Evolutionary conservation across 2,888 invertebrate species (phyloP).

Genomic region (Lypha dubia): DNA sequence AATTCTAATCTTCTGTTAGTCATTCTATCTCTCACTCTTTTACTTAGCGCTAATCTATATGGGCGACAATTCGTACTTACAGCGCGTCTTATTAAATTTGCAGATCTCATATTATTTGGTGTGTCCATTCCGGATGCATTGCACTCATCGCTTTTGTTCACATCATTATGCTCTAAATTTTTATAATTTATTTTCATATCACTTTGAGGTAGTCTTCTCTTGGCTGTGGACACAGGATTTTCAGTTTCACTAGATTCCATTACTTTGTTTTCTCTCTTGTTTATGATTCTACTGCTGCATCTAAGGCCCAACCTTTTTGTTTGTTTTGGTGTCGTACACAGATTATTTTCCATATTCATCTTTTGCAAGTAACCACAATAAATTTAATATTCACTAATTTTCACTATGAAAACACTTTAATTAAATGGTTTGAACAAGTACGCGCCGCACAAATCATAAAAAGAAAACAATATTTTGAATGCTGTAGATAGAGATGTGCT

Average conservation of each 20-base stretch:
- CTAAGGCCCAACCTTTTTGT: slow-evolving; percentile 73
- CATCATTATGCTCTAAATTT: slow-evolving; percentile 37
- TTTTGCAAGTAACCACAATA: background rate
- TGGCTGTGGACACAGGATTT: background rate
- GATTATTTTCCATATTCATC: slow-evolving; percentile 34
- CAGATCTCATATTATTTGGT: slow-evolving; percentile 47
- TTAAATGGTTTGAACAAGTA: no score
- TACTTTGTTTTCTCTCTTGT: slow-evolving; percentile 1
- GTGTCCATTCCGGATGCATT: slow-evolving; percentile 71
- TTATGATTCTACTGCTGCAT: slow-evolving; percentile 58
- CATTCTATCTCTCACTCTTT: slow-evolving; percentile 73
- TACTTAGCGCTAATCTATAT: slow-evolving; percentile 74
- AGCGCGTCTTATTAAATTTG: slow-evolving; percentile 6
- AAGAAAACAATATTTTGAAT: slow-evolving; percentile 22
- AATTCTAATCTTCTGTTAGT: slow-evolving; percentile 77
- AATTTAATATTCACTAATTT: no score
- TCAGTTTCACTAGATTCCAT: background rate
- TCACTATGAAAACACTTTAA: no score
- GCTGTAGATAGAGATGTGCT: background rate
- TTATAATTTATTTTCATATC: slow-evolving; percentile 71
- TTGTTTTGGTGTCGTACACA: slow-evolving; percentile 73
- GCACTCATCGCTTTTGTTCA: background rate
- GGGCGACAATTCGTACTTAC: slow-evolving; percentile 75
- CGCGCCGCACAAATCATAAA: slow-evolving; percentile 45
- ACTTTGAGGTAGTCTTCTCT: slow-evolving; percentile 41